Evolutionary conservation across 2,113 vertebrate genomes (phyloP), one percentile per base, ranked within the genome.

Genomic region (Furnarius figulus): DNA sequence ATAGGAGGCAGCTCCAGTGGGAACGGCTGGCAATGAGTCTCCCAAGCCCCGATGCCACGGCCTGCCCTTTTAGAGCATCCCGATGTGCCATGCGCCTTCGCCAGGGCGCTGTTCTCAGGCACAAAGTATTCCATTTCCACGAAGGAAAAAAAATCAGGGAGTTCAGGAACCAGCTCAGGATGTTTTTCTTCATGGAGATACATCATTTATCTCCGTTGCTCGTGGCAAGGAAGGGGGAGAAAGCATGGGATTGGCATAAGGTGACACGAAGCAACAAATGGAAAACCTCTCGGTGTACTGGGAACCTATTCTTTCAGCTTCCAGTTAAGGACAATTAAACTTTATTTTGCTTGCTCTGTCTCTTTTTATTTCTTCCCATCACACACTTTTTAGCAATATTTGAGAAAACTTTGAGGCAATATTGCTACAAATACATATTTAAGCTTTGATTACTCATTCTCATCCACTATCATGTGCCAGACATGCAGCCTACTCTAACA

Each of bases 401-500:
- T 95, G 86, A 44, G 74, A 85, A 93, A 95, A 85, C 76, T 96
- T 95, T 31, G 56, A 97, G 96, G 90, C 91, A 91, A 62, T 93
- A 94, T 97, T 95, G 94, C 95, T 95, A 68, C 96, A 98, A 97
- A 98, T 98, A 95, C 95, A 97, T 96, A 98, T 98, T 98, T 98
- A 98, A 97, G 96, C 97, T 98, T 98, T 98, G 97, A 98, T 98
- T 98, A 97, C 97, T 95, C 96, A 97, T 96, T 97, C 94, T 97
- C 95, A 83, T 98, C 97, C 92, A 92, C 96, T 97, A 96, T 94
- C 97, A 98, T 98, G 98, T 97, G 97, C 97, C 93, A 98, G 94
- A 96, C 76, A 96, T 17, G 52, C 95, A 97, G 96, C 97, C 97
- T 96, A 97, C 98, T 98, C 96, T 97, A 97, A 97, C 96, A 97